These are phyloP conservation scores for Drosophila incognita DNA, from an alignment of 2,888 invertebrate genomes.

Conservation along the genomic window DNA sequence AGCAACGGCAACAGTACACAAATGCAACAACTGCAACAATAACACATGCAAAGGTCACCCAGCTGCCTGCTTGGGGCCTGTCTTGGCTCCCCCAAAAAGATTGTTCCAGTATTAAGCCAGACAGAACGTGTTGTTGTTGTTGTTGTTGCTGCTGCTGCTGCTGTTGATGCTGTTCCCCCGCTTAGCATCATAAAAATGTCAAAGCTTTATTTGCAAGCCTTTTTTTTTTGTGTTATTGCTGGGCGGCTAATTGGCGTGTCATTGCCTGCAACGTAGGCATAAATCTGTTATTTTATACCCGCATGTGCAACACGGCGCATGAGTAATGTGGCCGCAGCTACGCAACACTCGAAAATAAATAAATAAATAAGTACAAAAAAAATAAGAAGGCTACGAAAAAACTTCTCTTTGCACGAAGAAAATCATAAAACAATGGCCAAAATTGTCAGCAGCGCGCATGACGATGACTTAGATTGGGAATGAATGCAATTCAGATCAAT, in stretches of 20 bases:
- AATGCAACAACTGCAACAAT: slow-evolving; percentile 16
- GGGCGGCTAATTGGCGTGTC: slow-evolving; percentile 78
- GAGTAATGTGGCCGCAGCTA: slow-evolving; percentile 71
- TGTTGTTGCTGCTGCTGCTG: slow-evolving; percentile 32
- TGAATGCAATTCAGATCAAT: neutral
- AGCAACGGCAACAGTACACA: slow-evolving; percentile 38
- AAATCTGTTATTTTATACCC: slow-evolving; percentile 79
- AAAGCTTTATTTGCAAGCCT: slow-evolving; percentile 76
- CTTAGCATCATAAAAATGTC: slow-evolving; percentile 80
- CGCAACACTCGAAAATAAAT: slow-evolving; percentile 8
- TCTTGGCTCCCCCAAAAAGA: slow-evolving; percentile 45
- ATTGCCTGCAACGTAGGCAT: slow-evolving; percentile 77
- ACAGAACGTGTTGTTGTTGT: slow-evolving; percentile 7
- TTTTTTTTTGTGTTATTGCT: slow-evolving; percentile 48
- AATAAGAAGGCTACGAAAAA: neutral
- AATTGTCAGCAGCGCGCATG: neutral
- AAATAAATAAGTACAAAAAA: neutral
- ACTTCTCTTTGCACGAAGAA: slow-evolving; percentile 25
- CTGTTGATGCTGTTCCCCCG: slow-evolving; percentile 52
- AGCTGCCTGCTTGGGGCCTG: slow-evolving; percentile 64
- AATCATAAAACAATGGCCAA: slow-evolving; percentile 27
- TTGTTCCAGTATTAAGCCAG: slow-evolving; percentile 46
- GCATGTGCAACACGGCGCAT: slow-evolving; percentile 72
- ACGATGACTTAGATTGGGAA: no score
- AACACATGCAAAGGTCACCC: slow-evolving; percentile 74